phyloP scores from a whole-genome alignment of 2,113 vertebrate species.

The Erinaceus europaeus region DNA sequence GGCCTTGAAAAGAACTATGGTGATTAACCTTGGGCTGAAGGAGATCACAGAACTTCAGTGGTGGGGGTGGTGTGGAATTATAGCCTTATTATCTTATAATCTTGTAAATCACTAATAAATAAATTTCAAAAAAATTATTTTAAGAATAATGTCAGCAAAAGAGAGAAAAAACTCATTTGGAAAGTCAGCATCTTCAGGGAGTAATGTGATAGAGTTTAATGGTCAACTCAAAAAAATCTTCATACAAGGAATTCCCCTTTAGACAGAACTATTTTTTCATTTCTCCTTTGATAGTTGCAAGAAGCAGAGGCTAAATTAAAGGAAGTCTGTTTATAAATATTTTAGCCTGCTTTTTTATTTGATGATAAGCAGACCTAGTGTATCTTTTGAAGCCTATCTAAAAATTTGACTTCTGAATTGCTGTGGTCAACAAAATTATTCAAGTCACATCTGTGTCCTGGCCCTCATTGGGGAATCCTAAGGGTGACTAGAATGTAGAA shows the following conservation, averaged over 20 bases:
- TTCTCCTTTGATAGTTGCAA: not conserved
- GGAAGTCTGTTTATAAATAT: not conserved
- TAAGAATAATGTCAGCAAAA: too few species aligned
- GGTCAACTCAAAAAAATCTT: not conserved
- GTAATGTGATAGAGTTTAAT: not conserved
- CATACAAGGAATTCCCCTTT: not conserved
- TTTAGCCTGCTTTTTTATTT: not conserved
- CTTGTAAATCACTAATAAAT: too few species aligned
- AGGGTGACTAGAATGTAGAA: not conserved
- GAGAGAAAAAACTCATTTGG: too few species aligned
- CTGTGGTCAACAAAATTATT: not conserved
- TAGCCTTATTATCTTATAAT: too few species aligned
- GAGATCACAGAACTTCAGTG: too few species aligned
- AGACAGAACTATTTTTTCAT: not conserved
- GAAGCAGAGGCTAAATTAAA: constrained; percentile 26
- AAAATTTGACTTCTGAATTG: not conserved
- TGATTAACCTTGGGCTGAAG: too few species aligned
- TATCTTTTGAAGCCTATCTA: not conserved
- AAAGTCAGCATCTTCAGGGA: too few species aligned
- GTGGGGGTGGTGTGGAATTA: too few species aligned
- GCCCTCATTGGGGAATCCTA: not conserved
- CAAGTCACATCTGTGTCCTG: not conserved
- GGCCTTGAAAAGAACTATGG: too few species aligned
- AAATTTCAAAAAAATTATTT: too few species aligned
- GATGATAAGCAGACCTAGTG: not conserved